phyloP scores from a whole-genome alignment of 1,140 invertebrate genomes.

The Plectrocnemia conspersa region DNA sequence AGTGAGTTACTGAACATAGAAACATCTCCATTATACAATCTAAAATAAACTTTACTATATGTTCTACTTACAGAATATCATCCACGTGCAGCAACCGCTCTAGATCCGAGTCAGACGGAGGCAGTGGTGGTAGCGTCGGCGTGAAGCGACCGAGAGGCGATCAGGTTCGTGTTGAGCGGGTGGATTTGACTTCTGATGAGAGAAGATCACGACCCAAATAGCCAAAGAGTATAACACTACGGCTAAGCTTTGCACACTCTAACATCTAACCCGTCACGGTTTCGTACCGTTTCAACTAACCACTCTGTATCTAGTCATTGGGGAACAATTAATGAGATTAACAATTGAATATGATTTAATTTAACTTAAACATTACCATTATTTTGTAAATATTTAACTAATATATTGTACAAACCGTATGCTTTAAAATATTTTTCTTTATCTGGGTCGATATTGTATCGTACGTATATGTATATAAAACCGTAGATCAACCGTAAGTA shows the following conservation, averaged over 20 bases:
- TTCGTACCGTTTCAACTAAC: not conserved
- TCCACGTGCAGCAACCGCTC: slow-evolving; percentile 27
- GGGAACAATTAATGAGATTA: too few species aligned
- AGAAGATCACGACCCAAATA: slow-evolving; percentile 14
- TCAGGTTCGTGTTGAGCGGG: not conserved
- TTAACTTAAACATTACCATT: too few species aligned
- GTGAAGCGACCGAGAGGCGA: slow-evolving; percentile 11
- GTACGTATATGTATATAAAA: too few species aligned
- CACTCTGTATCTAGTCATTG: too few species aligned
- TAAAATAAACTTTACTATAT: not conserved
- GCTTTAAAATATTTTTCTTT: too few species aligned
- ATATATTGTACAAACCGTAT: too few species aligned
- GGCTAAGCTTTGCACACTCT: not conserved
- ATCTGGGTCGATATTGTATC: too few species aligned
- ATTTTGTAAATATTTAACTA: too few species aligned
- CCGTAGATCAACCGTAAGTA: too few species aligned
- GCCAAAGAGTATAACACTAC: not conserved
- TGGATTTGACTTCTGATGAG: slow-evolving; percentile 15
- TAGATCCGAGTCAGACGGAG: slow-evolving; percentile 25
- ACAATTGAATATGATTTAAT: too few species aligned
- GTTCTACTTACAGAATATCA: slow-evolving; percentile 25
- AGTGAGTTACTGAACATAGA: slow-evolving; percentile 46
- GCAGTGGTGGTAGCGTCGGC: slow-evolving; percentile 18
- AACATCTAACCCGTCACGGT: not conserved
- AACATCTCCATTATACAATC: not conserved